Evolutionary conservation across 2,113 vertebrate genomes (phyloP).

Genomic region (Hiodon tergisus): DNA sequence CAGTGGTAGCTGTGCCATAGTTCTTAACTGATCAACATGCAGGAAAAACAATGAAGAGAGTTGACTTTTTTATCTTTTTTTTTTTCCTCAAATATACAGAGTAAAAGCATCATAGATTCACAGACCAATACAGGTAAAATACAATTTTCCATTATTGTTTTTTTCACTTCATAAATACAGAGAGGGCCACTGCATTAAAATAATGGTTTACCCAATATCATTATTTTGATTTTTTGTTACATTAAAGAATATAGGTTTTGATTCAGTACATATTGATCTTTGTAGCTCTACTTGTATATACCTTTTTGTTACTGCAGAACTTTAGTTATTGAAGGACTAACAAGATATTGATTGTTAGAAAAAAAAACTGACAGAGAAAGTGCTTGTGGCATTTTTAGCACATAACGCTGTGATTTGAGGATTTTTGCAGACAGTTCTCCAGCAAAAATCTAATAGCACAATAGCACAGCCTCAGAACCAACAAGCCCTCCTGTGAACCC

Average conservation of each 20-base stretch:
- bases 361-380: constrained; percentile 32
- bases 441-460: neutral
- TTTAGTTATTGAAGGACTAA: constrained; percentile 51
- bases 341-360: constrained; percentile 48
- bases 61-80: constrained; percentile 40
- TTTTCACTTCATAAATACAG: constrained; percentile 54
- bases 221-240: constrained; percentile 52
- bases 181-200: constrained; percentile 60
- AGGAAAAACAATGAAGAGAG: constrained; percentile 41
- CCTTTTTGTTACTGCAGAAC: constrained; percentile 37
- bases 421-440: constrained; percentile 26
- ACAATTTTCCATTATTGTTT: constrained; percentile 52
- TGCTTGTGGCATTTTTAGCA: constrained; percentile 37
- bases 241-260: constrained; percentile 52
- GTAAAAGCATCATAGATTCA: constrained; percentile 71
- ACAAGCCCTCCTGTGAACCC: no score
- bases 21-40: neutral
- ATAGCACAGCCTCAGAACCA: neutral
- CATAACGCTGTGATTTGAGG: constrained; percentile 41
- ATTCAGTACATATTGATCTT: constrained; percentile 55
- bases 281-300: constrained; percentile 36
- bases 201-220: constrained; percentile 50
- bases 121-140: constrained; percentile 69
- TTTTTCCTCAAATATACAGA: constrained; percentile 73
- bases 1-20: no score